Conservation (phyloP, 2,888 invertebrate species). For the Callimorpha dominula region DNA sequence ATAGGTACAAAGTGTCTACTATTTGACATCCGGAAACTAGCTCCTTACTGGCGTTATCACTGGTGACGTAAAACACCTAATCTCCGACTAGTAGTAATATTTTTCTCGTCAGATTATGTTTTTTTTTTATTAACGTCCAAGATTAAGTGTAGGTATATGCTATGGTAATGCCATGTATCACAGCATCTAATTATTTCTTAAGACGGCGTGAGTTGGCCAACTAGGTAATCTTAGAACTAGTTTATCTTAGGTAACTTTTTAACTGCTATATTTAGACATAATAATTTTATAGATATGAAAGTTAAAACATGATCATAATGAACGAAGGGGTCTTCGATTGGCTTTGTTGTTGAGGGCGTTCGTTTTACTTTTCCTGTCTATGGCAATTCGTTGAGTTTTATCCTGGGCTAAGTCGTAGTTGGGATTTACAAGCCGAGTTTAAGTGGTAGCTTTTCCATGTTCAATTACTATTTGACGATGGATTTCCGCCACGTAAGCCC, state of each 20-base stretch:
- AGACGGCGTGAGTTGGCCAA: background rate
- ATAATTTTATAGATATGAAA: background rate
- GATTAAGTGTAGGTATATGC: no score
- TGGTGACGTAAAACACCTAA: constrained; percentile 13
- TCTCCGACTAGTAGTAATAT: constrained; percentile 18
- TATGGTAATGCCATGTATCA: background rate
- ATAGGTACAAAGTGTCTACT: background rate
- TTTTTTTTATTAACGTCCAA: background rate
- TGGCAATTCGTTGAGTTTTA: background rate
- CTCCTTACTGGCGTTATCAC: constrained; percentile 8
- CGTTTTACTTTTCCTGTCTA: no score
- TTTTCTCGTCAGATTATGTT: constrained; percentile 7
- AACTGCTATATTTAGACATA: background rate
- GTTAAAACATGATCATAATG: background rate
- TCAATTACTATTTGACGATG: no score
- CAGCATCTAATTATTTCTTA: background rate
- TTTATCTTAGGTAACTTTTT: background rate
- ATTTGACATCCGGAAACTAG: constrained; percentile 13
- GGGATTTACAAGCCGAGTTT: background rate
- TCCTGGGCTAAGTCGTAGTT: background rate
- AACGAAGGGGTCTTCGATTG: background rate
- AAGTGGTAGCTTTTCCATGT: no score
- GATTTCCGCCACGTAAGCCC: no score
- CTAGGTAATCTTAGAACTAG: background rate
- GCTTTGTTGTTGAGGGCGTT: background rate